Base-by-base conservation (phyloP, 2,113 vertebrate species). In the Otocyon megalotis region DNA sequence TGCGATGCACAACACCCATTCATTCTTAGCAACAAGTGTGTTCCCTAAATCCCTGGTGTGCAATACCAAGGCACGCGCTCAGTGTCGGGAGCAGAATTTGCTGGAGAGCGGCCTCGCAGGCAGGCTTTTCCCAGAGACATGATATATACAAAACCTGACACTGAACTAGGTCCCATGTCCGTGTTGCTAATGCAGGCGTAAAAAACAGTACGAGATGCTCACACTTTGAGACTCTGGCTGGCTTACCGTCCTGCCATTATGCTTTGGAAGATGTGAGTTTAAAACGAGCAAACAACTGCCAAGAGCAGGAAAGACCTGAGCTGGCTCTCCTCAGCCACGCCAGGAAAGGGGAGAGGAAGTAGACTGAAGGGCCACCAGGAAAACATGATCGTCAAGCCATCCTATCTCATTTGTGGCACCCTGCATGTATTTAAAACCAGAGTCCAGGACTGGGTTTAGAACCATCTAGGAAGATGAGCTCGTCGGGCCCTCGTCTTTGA, bases 21-120 rank as follows among this genome's bases (percentile, higher is more conserved):
- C 37, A 76, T 96, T 98, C 95, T 96, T 79, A 98, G 91, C 71
- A 98, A 97, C 93, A 98, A 98, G 98, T 93, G 71, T 82, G 94
- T 43, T 95, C 92, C 74, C 94, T 88, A 95, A 97, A 85, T 97
- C 89, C 92, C 90, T 77, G 93, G 69, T 72, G 93, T 81, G 48
- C 60, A 13, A 53, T 93, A 94, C 54, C 1, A 65, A 72, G 71
- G 84, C 81, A 60, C 28, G 0, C 24, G 8, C 32, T 91, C 35
- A 22, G 30, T 10, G 8, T 2, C 81, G 88, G 69, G 84, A 96
- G 22, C 17, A 54, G 84, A 90, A 56, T 80, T 30, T 79, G 83
- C 69, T 53, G 32, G 90, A 76, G n/a, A 84, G 92, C 93, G 53
- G 56, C 15, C 94, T 60, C 0, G 11, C 17, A 17, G n/a, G 30